Percentiles rank a stretch among this genome's conserved stretches.
Conservation (phyloP, 2,797 vertebrate species). For the Tauraco hartlaubi region DNA sequence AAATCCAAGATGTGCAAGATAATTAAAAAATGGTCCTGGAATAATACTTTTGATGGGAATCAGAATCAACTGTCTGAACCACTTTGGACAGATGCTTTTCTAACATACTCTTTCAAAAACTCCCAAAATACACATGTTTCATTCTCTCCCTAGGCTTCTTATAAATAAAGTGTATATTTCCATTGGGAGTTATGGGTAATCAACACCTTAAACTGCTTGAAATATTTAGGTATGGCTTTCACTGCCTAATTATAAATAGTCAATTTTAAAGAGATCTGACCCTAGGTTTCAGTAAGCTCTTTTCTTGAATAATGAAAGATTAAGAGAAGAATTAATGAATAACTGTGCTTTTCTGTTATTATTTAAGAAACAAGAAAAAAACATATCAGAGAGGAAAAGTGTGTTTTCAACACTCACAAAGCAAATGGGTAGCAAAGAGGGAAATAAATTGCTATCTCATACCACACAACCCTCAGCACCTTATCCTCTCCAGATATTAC, state of each 20-base stretch:
- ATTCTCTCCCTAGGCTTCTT: background rate
- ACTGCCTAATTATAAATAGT: background rate
- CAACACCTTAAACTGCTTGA: conserved; percentile 24
- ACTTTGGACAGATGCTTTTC: background rate
- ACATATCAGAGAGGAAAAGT: background rate
- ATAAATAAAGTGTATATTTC: background rate
- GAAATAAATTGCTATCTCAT: background rate
- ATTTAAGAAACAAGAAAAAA: conserved; percentile 4
- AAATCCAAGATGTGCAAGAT: background rate
- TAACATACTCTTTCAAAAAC: background rate
- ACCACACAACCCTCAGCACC: background rate
- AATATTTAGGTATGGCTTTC: conserved; percentile 25
- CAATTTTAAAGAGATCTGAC: background rate
- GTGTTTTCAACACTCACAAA: background rate
- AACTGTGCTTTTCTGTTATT: background rate
- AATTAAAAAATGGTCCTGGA: background rate
- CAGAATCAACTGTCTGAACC: background rate
- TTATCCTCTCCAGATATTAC: background rate
- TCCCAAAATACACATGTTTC: background rate
- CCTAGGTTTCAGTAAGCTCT: background rate
- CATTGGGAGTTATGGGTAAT: background rate
- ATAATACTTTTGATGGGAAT: background rate
- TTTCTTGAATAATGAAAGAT: background rate
- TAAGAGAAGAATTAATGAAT: background rate
- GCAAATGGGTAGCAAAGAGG: background rate